Evolutionary conservation across 2,113 vertebrate genomes (phyloP).

Genomic region (Damaliscus lunatus): DNA sequence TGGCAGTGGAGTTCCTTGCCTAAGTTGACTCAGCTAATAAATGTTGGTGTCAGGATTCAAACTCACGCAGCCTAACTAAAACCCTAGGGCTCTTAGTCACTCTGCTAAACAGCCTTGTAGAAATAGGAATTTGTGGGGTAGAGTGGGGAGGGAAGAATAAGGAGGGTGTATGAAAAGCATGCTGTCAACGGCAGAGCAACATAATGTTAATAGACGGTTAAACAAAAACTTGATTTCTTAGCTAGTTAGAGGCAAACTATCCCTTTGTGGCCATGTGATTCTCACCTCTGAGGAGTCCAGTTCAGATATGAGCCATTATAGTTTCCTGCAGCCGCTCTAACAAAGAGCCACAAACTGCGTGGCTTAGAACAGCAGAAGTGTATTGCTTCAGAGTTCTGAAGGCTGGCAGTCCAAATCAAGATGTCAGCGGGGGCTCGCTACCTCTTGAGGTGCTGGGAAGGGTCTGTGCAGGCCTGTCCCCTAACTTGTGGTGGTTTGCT

Average conservation of each 20-base stretch:
- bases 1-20: background rate
- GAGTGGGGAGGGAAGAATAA: background rate
- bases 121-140: background rate
- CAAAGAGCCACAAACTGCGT: background rate
- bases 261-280: background rate
- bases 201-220: background rate
- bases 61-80: background rate
- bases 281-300: background rate
- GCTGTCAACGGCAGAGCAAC: background rate
- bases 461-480: background rate
- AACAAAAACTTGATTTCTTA: background rate
- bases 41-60: background rate
- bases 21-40: background rate
- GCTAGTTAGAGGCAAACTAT: background rate
- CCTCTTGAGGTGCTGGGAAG: too few species aligned
- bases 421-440: fast-evolving
- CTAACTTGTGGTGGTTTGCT: background rate
- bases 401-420: background rate
- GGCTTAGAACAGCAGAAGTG: background rate
- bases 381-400: background rate
- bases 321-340: background rate
- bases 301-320: background rate
- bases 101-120: background rate
- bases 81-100: background rate
- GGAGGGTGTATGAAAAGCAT: background rate